Percentiles rank a stretch among this genome's conserved stretches.
phyloP scores from a whole-genome alignment of 1,140 invertebrate species.

The Leucophenga varia region DNA sequence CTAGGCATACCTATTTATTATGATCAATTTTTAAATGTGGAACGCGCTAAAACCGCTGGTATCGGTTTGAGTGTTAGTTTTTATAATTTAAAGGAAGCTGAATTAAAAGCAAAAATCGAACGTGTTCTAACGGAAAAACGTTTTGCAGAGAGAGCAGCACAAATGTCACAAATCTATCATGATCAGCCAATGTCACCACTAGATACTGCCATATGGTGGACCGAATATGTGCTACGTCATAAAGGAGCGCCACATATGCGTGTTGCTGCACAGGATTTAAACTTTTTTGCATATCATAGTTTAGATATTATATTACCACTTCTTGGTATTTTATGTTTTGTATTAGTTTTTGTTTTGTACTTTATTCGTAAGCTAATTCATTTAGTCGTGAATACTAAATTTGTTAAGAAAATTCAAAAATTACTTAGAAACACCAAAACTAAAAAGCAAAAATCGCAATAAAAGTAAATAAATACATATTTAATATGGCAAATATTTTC shows the following conservation, averaged over 20 bases:
- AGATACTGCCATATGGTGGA: slow-evolving; percentile 70
- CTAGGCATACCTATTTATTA: slow-evolving; percentile 68
- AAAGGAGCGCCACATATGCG: slow-evolving; percentile 45
- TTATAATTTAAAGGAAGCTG: slow-evolving; percentile 45
- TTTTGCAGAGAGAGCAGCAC: slow-evolving; percentile 56
- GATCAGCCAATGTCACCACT: slow-evolving; percentile 65
- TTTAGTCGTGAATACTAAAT: no score
- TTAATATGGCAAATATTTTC: no score
- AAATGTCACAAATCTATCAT: slow-evolving; percentile 59
- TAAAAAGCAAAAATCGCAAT: no score
- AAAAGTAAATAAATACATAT: no score
- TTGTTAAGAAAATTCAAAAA: no score
- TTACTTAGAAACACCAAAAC: no score
- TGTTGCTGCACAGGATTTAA: slow-evolving; percentile 27
- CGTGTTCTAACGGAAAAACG: slow-evolving; percentile 47
- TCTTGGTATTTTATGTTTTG: no score
- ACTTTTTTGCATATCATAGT: slow-evolving; percentile 58
- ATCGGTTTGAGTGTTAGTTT: slow-evolving; percentile 56
- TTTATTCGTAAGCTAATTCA: no score
- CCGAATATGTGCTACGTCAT: slow-evolving; percentile 67
- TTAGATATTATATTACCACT: slow-evolving; percentile 55
- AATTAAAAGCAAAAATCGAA: slow-evolving; percentile 38
- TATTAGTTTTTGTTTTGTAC: no score
- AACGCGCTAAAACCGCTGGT: slow-evolving; percentile 57
- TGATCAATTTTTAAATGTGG: slow-evolving; percentile 64